These are phyloP conservation scores for Archegozetes longisetosus DNA, from an alignment of 1,140 invertebrate genomes.

Conservation along the genomic window DNA sequence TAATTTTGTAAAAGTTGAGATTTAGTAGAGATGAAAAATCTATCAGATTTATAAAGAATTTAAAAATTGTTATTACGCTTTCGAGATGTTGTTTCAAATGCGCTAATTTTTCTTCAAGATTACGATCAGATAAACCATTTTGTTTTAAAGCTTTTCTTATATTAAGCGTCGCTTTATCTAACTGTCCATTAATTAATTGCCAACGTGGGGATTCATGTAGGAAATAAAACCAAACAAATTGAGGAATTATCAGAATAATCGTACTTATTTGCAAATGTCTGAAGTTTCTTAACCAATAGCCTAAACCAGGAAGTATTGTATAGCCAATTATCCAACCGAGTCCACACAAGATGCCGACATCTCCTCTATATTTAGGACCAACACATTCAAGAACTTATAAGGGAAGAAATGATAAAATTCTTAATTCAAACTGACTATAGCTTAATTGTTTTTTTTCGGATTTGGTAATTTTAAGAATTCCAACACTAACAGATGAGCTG, in stretches of 20 bases:
- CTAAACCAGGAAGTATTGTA: background rate
- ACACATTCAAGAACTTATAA: background rate
- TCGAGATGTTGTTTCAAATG: background rate
- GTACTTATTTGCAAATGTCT: background rate
- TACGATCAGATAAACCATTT: background rate
- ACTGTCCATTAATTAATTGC: background rate
- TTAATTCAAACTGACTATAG: background rate
- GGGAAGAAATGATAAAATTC: background rate
- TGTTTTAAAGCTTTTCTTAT: background rate
- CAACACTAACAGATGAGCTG: no score
- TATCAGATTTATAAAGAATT: background rate
- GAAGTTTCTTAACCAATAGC: background rate
- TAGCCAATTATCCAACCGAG: background rate
- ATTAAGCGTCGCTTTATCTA: background rate
- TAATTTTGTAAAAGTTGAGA: background rate
- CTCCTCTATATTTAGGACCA: background rate
- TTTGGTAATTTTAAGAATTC: no score
- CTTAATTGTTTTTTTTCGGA: background rate
- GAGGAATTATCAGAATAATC: background rate
- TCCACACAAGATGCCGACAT: background rate
- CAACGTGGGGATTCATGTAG: background rate
- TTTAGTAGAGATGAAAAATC: background rate
- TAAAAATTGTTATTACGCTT: background rate
- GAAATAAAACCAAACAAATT: background rate
- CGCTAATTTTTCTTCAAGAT: background rate